A percentile compares a stretch with the other conserved stretches of the same genome.
These are phyloP conservation scores for Ophion ellenae DNA, from an alignment of 2,888 invertebrate genomes.

Conservation along the genomic window DNA sequence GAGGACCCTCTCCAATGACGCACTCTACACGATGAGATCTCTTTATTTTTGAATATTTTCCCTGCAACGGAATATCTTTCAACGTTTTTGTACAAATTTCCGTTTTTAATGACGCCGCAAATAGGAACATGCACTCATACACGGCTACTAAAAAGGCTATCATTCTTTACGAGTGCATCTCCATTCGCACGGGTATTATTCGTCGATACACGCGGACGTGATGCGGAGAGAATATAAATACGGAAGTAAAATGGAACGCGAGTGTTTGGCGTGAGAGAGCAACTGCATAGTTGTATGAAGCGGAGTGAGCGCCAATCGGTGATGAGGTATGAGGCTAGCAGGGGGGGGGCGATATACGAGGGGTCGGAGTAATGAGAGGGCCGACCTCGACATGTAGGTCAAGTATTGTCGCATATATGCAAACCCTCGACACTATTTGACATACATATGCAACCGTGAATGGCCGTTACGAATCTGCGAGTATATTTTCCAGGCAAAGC, in stretches of 20 bases:
- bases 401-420: conserved; percentile 76
- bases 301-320: conserved; percentile 23
- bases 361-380: conserved; percentile 79
- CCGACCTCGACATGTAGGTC: conserved; percentile 81
- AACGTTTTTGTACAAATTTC: too few relatives aligned
- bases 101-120: neutral
- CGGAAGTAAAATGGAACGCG: neutral
- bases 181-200: neutral
- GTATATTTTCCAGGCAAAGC: conserved; percentile 22
- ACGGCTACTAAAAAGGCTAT: neutral
- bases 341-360: conserved; percentile 73
- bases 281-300: conserved; percentile 22
- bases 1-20: neutral
- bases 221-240: neutral
- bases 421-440: conserved; percentile 27
- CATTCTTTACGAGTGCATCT: neutral
- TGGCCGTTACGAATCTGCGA: conserved; percentile 37
- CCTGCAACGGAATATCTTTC: neutral
- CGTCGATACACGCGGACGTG: neutral
- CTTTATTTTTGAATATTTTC: conserved; percentile 1
- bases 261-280: neutral
- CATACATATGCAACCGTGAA: conserved; percentile 48
- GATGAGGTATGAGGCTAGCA: conserved; percentile 29
- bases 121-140: neutral
- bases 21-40: conserved; percentile 6